Base-by-base conservation (phyloP, 2,888 invertebrate species). In the Pandemis corylana region DNA sequence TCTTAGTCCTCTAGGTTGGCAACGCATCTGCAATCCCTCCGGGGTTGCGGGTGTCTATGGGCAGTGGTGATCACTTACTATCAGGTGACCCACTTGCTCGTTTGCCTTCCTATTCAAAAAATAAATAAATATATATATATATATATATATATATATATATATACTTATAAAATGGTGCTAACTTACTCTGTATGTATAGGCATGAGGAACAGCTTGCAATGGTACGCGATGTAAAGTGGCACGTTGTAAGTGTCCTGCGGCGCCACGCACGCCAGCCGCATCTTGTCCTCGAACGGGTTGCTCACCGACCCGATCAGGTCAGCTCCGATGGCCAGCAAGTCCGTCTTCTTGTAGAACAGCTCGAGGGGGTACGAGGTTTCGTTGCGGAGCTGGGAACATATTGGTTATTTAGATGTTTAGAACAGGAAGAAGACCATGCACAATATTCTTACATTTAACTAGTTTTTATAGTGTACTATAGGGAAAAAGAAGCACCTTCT, bases 181-280 rank as follows among this genome's bases (percentile, higher is more conserved):
- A 94, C 96, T 95, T 85, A 97, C 97, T 96, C 96, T 64, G 96
- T 95, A 83, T 97, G 96, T 6, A 96, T 95, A 6, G 97, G 97
- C 83, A 96, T 95, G 56, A 97, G 89, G 86, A 96, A 96, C 71
- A 98, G 91, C 78, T 96, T 96, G 89, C 97, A 97, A 84, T 98
- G 97, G 83, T 97, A 97, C 1, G 97, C 97, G 68, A 97, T 96
- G 82, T 96, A 96, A 61, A 98, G 90, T 0, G 98, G 98, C 42
- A 98, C 96, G 80, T 96, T 96, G 86, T 96, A 97, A 0, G 95
- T 95, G 81, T 97, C 96, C 79, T 96, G 96, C 0, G 97, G 96
- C 72, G 97, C 96, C 28, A 98, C 91, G 41, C 97, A 96, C 0
- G 96, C 95, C 68, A 98, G 94, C 69, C 96, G 93, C 92, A 97